phyloP scores from a whole-genome alignment of 1,140 invertebrate species.

The Diorhabda carinulata region DNA sequence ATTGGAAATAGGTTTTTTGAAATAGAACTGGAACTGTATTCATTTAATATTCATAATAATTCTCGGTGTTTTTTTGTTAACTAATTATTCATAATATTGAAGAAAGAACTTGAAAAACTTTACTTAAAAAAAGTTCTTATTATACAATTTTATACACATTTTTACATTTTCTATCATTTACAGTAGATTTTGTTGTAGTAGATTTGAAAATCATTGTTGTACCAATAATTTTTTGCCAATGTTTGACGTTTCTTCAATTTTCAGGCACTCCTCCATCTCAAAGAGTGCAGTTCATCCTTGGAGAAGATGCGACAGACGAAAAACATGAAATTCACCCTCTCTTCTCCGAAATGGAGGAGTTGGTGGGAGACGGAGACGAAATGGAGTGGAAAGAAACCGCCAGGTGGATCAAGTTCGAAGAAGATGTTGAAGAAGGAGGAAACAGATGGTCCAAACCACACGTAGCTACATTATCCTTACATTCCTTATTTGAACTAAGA shows the following conservation, averaged over 20 bases:
- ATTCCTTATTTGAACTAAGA: slow-evolving; percentile 85
- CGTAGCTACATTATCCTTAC: slow-evolving; percentile 86
- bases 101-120: too few relatives aligned
- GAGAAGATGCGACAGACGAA: slow-evolving; percentile 85
- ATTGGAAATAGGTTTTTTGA: too few relatives aligned
- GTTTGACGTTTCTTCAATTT: slow-evolving; percentile 29
- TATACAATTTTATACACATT: too few relatives aligned
- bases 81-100: too few relatives aligned
- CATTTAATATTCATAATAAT: too few relatives aligned
- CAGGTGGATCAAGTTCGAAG: slow-evolving; percentile 94
- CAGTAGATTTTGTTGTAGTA: too few relatives aligned
- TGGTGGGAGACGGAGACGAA: slow-evolving; percentile 80
- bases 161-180: too few relatives aligned
- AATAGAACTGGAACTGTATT: too few relatives aligned
- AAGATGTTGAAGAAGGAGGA: slow-evolving; percentile 89
- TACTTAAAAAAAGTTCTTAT: too few relatives aligned
- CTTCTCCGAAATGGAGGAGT: slow-evolving; percentile 95
- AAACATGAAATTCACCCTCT: slow-evolving; percentile 79
- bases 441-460: slow-evolving; percentile 94
- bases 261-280: slow-evolving; percentile 83
- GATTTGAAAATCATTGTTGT: too few relatives aligned
- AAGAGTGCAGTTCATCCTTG: slow-evolving; percentile 92
- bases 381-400: slow-evolving; percentile 97
- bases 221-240: too few relatives aligned
- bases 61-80: too few relatives aligned